Percentiles rank a stretch among this genome's conserved stretches.
Conservation (phyloP, 1,140 invertebrate genomes). For the Caerostris darwini region DNA sequence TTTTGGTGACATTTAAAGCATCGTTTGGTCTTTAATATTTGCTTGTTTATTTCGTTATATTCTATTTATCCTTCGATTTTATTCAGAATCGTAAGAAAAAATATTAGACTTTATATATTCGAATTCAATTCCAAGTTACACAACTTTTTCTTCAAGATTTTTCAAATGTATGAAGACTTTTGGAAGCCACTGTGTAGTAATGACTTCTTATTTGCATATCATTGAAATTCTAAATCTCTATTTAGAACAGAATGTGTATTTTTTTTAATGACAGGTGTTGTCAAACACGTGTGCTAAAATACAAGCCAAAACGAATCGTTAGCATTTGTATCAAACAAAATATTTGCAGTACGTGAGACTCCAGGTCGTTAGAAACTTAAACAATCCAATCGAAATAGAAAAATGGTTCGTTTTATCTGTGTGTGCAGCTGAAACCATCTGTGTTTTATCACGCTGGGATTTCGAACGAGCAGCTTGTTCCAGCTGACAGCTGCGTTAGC, state of each 20-base stretch:
- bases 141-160: too few relatives aligned
- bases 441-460: not conserved
- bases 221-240: not conserved
- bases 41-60: too few relatives aligned
- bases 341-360: not conserved
- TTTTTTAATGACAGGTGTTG: not conserved
- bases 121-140: too few relatives aligned
- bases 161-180: too few relatives aligned
- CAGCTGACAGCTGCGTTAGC: not conserved
- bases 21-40: too few relatives aligned
- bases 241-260: not conserved
- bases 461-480: not conserved
- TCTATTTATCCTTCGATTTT: too few relatives aligned
- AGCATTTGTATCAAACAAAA: not conserved
- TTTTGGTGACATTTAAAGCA: too few relatives aligned
- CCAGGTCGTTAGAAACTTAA: not conserved
- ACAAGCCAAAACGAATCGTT: not conserved
- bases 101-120: too few relatives aligned
- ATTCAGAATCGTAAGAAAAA: too few relatives aligned
- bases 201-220: not conserved
- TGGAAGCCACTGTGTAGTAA: too few relatives aligned
- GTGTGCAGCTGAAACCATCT: slow-evolving; percentile 2
- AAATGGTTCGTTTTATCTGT: slow-evolving; percentile 4
- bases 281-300: not conserved
- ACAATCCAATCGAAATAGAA: slow-evolving; percentile 13